Evolutionary conservation across 2,113 vertebrate genomes (phyloP).

Genomic region (Entelurus aequoreus): DNA sequence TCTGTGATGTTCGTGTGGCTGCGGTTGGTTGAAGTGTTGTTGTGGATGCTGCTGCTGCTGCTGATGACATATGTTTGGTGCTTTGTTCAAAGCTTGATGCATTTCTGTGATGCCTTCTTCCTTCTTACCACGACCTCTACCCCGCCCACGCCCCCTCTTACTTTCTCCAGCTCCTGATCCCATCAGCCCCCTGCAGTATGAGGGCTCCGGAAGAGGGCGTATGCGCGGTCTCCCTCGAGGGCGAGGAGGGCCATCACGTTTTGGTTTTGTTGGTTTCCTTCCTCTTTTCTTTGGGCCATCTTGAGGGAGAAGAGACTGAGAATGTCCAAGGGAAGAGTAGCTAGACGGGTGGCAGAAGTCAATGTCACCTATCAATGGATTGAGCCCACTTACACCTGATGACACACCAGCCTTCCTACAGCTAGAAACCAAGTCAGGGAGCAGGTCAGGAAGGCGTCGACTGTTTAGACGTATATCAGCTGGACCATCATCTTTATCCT

Average conservation of each 20-base stretch:
- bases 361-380: slow-evolving; percentile 80
- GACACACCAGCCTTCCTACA: slow-evolving; percentile 69
- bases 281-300: slow-evolving; percentile 82
- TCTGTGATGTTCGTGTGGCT: slow-evolving; percentile 43
- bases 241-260: slow-evolving; percentile 83
- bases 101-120: slow-evolving; percentile 62
- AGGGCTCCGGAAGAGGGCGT: slow-evolving; percentile 78
- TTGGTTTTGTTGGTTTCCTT: slow-evolving; percentile 86
- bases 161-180: slow-evolving; percentile 62
- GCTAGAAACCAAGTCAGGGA: slow-evolving; percentile 88
- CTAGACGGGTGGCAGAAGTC: slow-evolving; percentile 79
- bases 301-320: slow-evolving; percentile 53
- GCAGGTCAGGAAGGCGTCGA: slow-evolving; percentile 77
- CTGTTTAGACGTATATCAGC: slow-evolving; percentile 89
- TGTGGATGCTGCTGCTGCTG: slow-evolving; percentile 47
- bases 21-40: slow-evolving; percentile 53
- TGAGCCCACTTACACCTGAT: slow-evolving; percentile 66
- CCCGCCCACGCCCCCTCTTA: slow-evolving; percentile 62
- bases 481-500: slow-evolving; percentile 84
- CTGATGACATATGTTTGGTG: slow-evolving; percentile 53
- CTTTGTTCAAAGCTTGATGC: slow-evolving; percentile 63
- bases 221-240: slow-evolving; percentile 83
- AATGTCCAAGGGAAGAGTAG: slow-evolving; percentile 65
- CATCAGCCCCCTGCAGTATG: slow-evolving; percentile 65
- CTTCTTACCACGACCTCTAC: slow-evolving; percentile 61